A percentile compares a stretch with the other conserved stretches of the same genome.
phyloP scores from a whole-genome alignment of 35 echinoderm and acorn worm genomes.

The Apostichopus parvimensis region DNA sequence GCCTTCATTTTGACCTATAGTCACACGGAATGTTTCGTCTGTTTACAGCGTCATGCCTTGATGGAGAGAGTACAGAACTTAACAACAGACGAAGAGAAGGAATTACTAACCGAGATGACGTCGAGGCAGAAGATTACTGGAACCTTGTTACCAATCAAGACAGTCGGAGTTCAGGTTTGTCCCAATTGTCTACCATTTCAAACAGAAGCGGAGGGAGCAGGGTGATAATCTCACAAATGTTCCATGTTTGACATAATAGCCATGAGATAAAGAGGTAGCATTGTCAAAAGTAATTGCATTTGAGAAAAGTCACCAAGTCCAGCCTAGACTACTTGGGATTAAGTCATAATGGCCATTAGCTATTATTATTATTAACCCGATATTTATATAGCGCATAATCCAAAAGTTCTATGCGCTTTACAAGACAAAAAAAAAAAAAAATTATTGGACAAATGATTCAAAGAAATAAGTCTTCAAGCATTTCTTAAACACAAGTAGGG shows the following conservation, averaged over 20 bases:
- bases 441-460: too few species aligned
- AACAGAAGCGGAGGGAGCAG: background rate
- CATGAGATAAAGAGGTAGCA: too few species aligned
- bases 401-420: too few species aligned
- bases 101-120: conserved; percentile 68
- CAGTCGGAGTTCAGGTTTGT: conserved; percentile 91
- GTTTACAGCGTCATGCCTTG: conserved; percentile 78
- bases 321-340: too few species aligned
- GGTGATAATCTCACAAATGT: background rate
- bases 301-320: too few species aligned
- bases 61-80: conserved; percentile 71
- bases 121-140: conserved; percentile 52
- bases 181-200: background rate
- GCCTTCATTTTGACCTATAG: background rate
- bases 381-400: too few species aligned
- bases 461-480: too few species aligned
- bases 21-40: background rate
- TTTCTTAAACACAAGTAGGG: too few species aligned
- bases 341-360: too few species aligned
- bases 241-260: too few species aligned
- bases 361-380: too few species aligned
- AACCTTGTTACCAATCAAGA: conserved; percentile 88
- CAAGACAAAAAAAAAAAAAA: too few species aligned
- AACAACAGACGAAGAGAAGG: conserved; percentile 74
- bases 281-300: background rate